Evolutionary conservation across 1,140 invertebrate species (phyloP).

Genomic region (Brachionus angularis): DNA sequence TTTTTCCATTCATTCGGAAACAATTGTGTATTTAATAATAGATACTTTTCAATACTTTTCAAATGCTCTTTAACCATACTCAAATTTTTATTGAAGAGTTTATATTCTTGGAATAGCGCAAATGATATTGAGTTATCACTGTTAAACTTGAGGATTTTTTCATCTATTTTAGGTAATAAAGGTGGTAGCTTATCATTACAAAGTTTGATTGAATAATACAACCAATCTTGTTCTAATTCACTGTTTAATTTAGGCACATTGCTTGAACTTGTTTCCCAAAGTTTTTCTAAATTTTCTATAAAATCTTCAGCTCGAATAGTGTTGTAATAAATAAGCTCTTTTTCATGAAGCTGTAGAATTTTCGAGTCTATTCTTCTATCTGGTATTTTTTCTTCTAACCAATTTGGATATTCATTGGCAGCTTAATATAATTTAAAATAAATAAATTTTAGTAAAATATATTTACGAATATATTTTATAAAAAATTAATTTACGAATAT

Average conservation of each 20-base stretch:
- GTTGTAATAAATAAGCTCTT: slow-evolving; percentile 5
- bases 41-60: slow-evolving; percentile 32
- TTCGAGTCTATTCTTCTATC: slow-evolving; percentile 35
- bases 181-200: slow-evolving; percentile 36
- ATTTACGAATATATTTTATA: background rate
- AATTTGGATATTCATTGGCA: slow-evolving; percentile 24
- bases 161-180: background rate
- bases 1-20: slow-evolving; percentile 37
- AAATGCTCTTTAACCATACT: background rate
- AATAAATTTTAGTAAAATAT: no score
- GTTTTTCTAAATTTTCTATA: slow-evolving; percentile 22
- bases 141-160: background rate
- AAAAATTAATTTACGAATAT: background rate
- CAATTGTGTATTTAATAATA: background rate
- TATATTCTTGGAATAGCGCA: slow-evolving; percentile 7
- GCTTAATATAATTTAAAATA: no score
- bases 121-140: background rate
- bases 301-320: slow-evolving; percentile 16
- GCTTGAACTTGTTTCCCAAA: slow-evolving; percentile 27
- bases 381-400: slow-evolving; percentile 22
- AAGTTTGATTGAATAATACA: slow-evolving; percentile 27
- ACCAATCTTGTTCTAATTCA: slow-evolving; percentile 38
- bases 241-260: slow-evolving; percentile 19
- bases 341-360: slow-evolving; percentile 8
- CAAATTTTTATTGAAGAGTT: slow-evolving; percentile 7